These are phyloP conservation scores for Motacilla tschutschensis DNA, from an alignment of 2,113 vertebrate species.

Conservation along the genomic window DNA sequence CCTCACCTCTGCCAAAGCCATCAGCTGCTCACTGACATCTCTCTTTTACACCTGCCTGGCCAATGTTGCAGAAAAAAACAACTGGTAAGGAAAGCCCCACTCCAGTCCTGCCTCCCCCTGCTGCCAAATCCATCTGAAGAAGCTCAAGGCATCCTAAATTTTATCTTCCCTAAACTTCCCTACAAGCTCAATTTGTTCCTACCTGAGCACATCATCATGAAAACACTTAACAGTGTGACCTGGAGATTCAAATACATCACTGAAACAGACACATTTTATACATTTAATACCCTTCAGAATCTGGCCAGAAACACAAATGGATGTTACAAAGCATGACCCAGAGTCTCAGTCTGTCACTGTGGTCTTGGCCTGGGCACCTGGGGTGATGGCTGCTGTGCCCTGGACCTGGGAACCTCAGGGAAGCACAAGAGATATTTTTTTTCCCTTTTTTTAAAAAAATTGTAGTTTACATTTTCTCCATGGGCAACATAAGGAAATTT, in stretches of 20 bases:
- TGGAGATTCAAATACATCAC: neutral
- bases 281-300: neutral
- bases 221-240: neutral
- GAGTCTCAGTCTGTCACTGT: neutral
- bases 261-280: conserved; percentile 26
- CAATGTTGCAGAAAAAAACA: rapidly evolving
- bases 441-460: neutral
- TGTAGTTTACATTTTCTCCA: neutral
- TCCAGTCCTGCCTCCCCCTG: neutral
- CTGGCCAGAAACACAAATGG: neutral
- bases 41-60: rapidly evolving
- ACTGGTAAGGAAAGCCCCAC: rapidly evolving
- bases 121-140: neutral
- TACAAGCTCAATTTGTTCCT: neutral
- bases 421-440: neutral
- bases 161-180: neutral
- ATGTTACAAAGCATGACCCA: neutral
- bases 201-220: neutral
- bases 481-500: rapidly evolving
- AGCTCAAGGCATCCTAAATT: neutral
- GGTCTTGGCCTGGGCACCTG: rapidly evolving
- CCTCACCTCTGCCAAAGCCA: neutral
- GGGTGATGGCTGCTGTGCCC: neutral
- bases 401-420: neutral
- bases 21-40: neutral